These are phyloP conservation scores for Orchesellides sinensis DNA, from an alignment of 2,888 invertebrate species.

Conservation along the genomic window DNA sequence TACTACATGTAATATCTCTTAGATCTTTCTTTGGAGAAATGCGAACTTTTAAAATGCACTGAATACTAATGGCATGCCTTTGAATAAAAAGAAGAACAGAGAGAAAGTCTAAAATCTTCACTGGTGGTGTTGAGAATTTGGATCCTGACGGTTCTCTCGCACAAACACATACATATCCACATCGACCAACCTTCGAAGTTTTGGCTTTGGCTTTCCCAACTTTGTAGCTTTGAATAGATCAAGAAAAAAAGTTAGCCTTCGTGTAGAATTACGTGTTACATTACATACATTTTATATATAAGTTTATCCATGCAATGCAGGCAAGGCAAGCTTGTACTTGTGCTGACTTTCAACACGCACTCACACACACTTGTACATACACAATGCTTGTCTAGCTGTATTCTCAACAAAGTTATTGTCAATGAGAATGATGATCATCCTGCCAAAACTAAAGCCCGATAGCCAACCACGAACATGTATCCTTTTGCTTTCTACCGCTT, in stretches of 20 bases:
- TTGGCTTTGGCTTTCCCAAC: conserved; percentile 7
- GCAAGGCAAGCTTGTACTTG: background rate
- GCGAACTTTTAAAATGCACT: conserved; percentile 28
- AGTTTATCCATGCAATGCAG: background rate
- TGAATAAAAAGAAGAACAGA: conserved; percentile 5
- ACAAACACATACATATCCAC: background rate
- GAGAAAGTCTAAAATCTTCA: background rate
- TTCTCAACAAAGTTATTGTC: conserved; percentile 1
- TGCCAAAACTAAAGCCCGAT: background rate
- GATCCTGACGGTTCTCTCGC: background rate
- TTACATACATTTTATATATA: background rate
- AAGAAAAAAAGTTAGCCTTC: conserved; percentile 26
- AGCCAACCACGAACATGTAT: conserved; percentile 7
- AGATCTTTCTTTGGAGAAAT: background rate
- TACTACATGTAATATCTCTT: background rate
- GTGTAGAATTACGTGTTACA: background rate
- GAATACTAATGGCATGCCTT: conserved; percentile 27
- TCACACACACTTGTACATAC: background rate
- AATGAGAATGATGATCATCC: conserved; percentile 17
- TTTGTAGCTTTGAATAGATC: conserved; percentile 23
- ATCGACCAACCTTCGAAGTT: background rate
- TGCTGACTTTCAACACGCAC: background rate
- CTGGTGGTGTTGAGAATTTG: background rate
- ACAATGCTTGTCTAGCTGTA: background rate
- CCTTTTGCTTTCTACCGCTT: conserved; percentile 9